phyloP scores from a whole-genome alignment of 2,113 vertebrate species.

The Nibea albiflora region DNA sequence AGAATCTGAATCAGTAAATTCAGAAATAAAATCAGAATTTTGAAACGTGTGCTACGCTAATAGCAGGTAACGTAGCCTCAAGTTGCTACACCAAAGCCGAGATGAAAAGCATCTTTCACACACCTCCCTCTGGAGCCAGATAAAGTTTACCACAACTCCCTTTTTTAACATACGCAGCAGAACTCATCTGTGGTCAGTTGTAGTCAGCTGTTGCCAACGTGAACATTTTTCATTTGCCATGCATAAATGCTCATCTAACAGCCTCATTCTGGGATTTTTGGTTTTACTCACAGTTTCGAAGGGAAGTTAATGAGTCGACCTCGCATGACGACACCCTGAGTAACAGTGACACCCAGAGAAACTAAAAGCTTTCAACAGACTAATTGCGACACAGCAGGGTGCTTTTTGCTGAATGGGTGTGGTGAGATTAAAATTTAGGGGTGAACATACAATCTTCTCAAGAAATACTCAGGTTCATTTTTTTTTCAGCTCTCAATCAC shows the following conservation, averaged over 20 bases:
- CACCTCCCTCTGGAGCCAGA: too few relatives aligned
- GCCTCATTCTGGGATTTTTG: neutral
- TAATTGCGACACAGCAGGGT: neutral
- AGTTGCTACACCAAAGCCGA: too few relatives aligned
- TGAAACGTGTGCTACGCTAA: too few relatives aligned
- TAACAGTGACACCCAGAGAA: slow-evolving; percentile 5
- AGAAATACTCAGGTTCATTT: neutral
- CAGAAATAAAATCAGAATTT: too few relatives aligned
- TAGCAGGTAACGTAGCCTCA: too few relatives aligned
- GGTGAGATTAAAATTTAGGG: slow-evolving; percentile 15
- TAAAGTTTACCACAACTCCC: too few relatives aligned
- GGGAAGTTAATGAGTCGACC: neutral
- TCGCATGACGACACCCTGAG: neutral
- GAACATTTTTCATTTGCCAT: neutral
- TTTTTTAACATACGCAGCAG: too few relatives aligned
- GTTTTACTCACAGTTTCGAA: neutral
- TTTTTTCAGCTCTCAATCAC: neutral
- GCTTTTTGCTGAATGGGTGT: neutral
- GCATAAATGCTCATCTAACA: neutral
- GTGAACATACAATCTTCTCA: neutral
- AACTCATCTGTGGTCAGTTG: too few relatives aligned
- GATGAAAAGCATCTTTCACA: too few relatives aligned
- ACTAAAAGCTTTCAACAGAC: slow-evolving; percentile 16
- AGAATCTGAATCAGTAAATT: too few relatives aligned
- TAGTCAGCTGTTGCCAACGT: too few relatives aligned